Evolutionary conservation across 2,113 vertebrate genomes (phyloP), one percentile per base, ranked within the genome.

Genomic region (Pavo muticus): DNA sequence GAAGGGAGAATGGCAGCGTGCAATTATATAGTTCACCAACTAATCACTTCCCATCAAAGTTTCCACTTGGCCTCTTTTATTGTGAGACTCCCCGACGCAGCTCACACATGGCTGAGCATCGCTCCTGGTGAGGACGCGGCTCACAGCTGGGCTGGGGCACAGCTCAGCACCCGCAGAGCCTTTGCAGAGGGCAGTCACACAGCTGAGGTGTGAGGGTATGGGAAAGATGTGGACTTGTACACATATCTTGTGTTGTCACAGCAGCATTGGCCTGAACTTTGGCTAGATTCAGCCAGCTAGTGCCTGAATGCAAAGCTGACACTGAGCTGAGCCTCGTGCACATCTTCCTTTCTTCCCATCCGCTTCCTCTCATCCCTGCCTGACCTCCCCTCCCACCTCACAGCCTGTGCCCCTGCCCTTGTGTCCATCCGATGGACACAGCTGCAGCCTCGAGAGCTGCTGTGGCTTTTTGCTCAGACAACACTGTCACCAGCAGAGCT

Each of bases 401-500:
- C 6, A 30, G 14, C 60, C 47, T 29, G 9, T 9, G 5, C 37
- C 2, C 61, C 32, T 4, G 1, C 40, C 3, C 24, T 40, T 3
- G n/a, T 27, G 13, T 1, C 12, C 0, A 1, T 4, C 74, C 52
- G 19, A 9, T 19, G 63, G 57, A 14, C 0, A 1, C 27, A 3
- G 65, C 42, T 11, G 48, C 50, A 48, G 18, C 44, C 47, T 29
- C 0, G 2, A 9, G 29, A 64, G 54, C 19, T 1, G 0, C 90
- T 0, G 39, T 1, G 52, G 17, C 18, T 9, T 88, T 94, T 74
- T 23, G 4, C 65, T 85, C 96, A 73, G 95, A 1, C 82, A 45
- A 94, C 86, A 84, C 92, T 93, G 95, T 78, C 95, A 88, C 86
- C 96, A 94, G 92, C 95, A 94, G 92, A 94, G 92, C 87, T 64